These are phyloP conservation scores for Callithrix jacchus DNA, from an alignment of 2,113 vertebrate genomes.

Conservation along the genomic window DNA sequence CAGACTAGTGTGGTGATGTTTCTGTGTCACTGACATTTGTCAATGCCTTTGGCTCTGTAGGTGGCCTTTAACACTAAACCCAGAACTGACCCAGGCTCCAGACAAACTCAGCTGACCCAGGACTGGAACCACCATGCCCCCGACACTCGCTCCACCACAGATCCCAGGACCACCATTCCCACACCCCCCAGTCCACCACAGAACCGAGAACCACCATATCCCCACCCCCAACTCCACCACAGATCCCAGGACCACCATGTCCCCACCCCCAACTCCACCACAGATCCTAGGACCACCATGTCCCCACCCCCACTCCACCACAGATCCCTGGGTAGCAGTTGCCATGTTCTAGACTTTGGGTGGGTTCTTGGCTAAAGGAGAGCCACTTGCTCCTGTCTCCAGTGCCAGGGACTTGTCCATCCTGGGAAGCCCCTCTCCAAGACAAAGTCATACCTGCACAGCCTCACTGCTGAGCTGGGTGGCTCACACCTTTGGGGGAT, in stretches of 20 bases:
- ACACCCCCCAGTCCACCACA: too few species aligned
- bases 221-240: too few species aligned
- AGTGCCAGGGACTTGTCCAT: neutral
- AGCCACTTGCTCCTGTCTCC: too few species aligned
- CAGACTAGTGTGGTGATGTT: neutral
- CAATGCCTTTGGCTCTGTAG: neutral
- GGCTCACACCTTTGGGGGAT: neutral
- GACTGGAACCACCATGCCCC: too few species aligned
- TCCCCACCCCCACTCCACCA: too few species aligned
- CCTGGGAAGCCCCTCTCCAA: neutral
- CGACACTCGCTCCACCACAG: too few species aligned
- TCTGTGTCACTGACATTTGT: neutral
- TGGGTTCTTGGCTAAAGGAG: neutral
- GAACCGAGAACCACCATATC: too few species aligned
- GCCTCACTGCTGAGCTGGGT: neutral
- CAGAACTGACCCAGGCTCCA: neutral
- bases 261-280: too few species aligned
- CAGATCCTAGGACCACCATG: rapidly evolving
- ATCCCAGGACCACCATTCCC: too few species aligned
- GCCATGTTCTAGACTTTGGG: neutral
- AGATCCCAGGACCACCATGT: too few species aligned
- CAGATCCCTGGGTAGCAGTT: too few species aligned
- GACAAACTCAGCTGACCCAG: neutral
- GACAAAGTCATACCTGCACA: too few species aligned
- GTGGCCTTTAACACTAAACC: neutral